Conservation (phyloP, 2,888 invertebrate genomes). For the Megamerina dolium region DNA sequence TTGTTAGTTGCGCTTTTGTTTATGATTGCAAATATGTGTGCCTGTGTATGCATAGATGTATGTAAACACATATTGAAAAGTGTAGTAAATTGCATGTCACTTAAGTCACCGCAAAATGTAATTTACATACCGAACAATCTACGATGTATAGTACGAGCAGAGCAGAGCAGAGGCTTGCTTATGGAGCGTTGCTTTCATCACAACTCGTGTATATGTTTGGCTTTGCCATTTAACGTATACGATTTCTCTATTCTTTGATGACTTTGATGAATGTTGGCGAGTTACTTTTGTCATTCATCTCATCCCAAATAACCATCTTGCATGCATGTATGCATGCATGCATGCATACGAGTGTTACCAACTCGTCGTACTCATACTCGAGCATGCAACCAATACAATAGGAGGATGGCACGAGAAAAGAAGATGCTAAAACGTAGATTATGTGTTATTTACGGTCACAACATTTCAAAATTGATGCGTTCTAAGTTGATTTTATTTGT, state of each 20-base stretch:
- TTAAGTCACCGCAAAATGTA: conserved; percentile 12
- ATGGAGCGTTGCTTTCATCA: no score
- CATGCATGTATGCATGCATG: conserved; percentile 4
- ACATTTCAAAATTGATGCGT: conserved; percentile 25
- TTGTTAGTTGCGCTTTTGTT: conserved; percentile 19
- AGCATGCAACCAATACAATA: background rate
- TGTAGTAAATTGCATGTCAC: conserved; percentile 39
- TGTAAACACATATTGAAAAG: conserved; percentile 25
- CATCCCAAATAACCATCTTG: background rate
- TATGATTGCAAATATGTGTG: conserved; percentile 4
- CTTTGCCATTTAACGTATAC: conserved; percentile 2
- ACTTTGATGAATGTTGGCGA: conserved; percentile 48
- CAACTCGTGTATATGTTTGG: background rate
- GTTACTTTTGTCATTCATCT: conserved; percentile 17
- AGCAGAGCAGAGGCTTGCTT: no score
- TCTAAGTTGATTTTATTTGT: no score
- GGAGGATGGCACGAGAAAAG: background rate
- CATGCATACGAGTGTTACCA: background rate
- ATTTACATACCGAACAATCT: background rate
- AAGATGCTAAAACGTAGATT: conserved; percentile 15
- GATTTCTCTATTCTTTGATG: conserved; percentile 44
- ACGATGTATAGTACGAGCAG: no score
- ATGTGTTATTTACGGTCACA: conserved; percentile 26
- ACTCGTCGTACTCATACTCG: background rate
- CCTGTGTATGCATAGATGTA: background rate